Evolutionary conservation across 1,140 invertebrate genomes (phyloP).

Genomic region (Holcopasites calliopsidis): DNA sequence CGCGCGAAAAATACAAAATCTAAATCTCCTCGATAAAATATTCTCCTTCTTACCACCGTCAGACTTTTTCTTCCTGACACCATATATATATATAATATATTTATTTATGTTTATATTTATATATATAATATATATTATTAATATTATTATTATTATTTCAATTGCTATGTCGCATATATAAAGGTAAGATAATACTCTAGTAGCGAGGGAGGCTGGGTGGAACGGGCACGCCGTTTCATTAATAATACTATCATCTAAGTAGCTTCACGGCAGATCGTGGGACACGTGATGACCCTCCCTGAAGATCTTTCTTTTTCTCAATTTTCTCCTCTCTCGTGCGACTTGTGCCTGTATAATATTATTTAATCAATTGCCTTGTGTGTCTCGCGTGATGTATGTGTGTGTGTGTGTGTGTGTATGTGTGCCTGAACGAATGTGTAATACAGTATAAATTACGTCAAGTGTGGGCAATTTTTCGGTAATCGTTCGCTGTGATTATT

Average conservation of each 20-base stretch:
- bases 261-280: conserved; percentile 54
- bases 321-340: conserved; percentile 34
- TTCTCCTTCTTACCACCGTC: conserved; percentile 53
- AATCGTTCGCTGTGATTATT: conserved; percentile 47
- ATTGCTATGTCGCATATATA: conserved; percentile 75
- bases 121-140: conserved; percentile 65
- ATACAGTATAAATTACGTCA: conserved; percentile 30
- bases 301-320: conserved; percentile 6
- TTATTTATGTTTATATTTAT: conserved; percentile 57
- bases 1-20: conserved; percentile 76
- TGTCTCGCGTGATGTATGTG: not conserved
- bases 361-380: conserved; percentile 45
- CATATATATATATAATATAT: conserved; percentile 58
- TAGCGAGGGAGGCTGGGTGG: conserved; percentile 72
- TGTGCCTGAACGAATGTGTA: not conserved
- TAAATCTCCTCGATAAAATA: conserved; percentile 76
- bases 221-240: conserved; percentile 59
- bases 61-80: conserved; percentile 37
- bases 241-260: conserved; percentile 52
- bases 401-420: not conserved
- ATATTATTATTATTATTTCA: conserved; percentile 66
- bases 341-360: conserved; percentile 34
- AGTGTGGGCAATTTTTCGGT: conserved; percentile 43
- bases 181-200: conserved; percentile 76
- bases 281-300: conserved; percentile 45